A percentile compares a stretch with the other conserved stretches of the same genome.
Conservation (phyloP, 2,113 vertebrate species). For the Emberiza fucata region DNA sequence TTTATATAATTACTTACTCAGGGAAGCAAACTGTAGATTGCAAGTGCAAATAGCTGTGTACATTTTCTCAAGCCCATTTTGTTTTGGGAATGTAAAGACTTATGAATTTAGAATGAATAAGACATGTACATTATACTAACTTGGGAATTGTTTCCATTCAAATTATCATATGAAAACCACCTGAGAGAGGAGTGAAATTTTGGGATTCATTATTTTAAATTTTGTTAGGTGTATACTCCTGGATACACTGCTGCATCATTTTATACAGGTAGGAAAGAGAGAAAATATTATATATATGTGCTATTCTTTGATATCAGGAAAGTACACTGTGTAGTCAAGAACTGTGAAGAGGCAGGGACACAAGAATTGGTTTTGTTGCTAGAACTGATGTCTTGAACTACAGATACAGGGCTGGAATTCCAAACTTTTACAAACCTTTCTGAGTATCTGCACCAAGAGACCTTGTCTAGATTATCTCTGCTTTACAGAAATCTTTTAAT, state of each 20-base stretch:
- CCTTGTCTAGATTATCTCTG: background rate
- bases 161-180: background rate
- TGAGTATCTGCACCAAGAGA: background rate
- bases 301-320: background rate
- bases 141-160: background rate
- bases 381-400: background rate
- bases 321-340: background rate
- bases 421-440: background rate
- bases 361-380: background rate
- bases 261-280: background rate
- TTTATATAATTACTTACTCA: background rate
- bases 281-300: background rate
- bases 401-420: background rate
- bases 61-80: background rate
- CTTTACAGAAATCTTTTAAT: conserved; percentile 14
- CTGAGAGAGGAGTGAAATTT: background rate
- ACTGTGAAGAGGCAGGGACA: background rate
- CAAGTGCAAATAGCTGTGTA: background rate
- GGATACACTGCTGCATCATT: background rate
- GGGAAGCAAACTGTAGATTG: background rate
- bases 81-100: background rate
- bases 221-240: background rate
- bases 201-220: background rate
- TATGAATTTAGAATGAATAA: background rate
- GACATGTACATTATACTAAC: background rate